phyloP scores from a whole-genome alignment of 2,113 vertebrate species.

The Malurus alboscapulatus region DNA sequence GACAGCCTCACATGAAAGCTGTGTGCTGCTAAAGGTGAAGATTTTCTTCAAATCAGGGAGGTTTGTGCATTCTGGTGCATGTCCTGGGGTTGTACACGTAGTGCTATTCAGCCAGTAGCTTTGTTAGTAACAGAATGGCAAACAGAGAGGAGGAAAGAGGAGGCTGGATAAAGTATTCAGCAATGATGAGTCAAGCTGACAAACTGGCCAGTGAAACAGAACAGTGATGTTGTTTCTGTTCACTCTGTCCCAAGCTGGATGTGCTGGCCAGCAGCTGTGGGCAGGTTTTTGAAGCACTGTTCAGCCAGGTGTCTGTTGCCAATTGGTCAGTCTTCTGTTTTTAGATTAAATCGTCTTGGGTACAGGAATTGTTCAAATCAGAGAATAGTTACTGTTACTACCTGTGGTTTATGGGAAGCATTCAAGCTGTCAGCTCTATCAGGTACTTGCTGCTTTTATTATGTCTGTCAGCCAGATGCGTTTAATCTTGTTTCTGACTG shows the following conservation, averaged over 20 bases:
- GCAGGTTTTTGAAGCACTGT: neutral
- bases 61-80: neutral
- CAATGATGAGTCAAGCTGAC: neutral
- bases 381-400: neutral
- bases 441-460: neutral
- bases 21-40: neutral
- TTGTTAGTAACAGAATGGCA: neutral
- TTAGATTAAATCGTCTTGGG: neutral
- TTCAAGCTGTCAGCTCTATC: neutral
- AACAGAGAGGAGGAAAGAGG: neutral
- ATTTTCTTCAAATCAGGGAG: neutral
- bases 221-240: neutral
- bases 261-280: neutral
- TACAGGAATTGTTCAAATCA: neutral
- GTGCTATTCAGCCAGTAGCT: neutral
- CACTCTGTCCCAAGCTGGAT: neutral
- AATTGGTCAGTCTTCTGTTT: neutral
- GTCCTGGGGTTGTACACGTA: neutral
- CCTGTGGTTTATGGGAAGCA: neutral
- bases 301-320: neutral
- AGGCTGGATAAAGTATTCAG: neutral
- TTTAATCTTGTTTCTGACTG: conserved; percentile 5
- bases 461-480: neutral
- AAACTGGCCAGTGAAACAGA: neutral
- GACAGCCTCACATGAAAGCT: neutral